These are phyloP conservation scores for Helicoverpa assulta DNA, from an alignment of 2,888 invertebrate species.

Conservation along the genomic window DNA sequence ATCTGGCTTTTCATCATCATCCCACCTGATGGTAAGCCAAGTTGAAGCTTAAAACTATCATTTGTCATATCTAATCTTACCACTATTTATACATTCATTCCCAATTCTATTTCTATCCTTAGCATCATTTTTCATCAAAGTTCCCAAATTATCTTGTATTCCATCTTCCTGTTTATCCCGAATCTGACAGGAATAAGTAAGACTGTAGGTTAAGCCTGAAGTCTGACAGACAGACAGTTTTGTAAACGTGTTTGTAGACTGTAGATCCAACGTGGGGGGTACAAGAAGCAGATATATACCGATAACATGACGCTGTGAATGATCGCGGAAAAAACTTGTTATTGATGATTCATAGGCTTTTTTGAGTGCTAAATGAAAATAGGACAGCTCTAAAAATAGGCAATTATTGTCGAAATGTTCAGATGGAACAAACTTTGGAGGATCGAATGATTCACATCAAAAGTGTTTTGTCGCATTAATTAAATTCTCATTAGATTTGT, in stretches of 20 bases:
- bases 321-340: constrained; percentile 32
- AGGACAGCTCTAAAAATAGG: background rate
- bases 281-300: constrained; percentile 40
- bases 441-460: background rate
- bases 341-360: constrained; percentile 35
- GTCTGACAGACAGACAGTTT: constrained; percentile 41
- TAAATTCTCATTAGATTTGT: background rate
- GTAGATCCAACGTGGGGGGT: constrained; percentile 42
- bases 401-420: background rate
- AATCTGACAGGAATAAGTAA: background rate
- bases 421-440: background rate
- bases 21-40: no score
- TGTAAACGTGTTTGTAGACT: constrained; percentile 28
- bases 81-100: background rate
- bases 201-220: constrained; percentile 18
- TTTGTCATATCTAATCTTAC: no score
- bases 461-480: no score
- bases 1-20: no score
- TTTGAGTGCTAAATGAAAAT: constrained; percentile 3
- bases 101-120: background rate
- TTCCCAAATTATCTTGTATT: background rate
- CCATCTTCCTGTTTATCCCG: constrained; percentile 11
- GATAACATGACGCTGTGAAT: constrained; percentile 25
- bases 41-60: no score
- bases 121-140: background rate